Conservation (phyloP, 2,797 vertebrate genomes). For the Phataginus tetradactyla region DNA sequence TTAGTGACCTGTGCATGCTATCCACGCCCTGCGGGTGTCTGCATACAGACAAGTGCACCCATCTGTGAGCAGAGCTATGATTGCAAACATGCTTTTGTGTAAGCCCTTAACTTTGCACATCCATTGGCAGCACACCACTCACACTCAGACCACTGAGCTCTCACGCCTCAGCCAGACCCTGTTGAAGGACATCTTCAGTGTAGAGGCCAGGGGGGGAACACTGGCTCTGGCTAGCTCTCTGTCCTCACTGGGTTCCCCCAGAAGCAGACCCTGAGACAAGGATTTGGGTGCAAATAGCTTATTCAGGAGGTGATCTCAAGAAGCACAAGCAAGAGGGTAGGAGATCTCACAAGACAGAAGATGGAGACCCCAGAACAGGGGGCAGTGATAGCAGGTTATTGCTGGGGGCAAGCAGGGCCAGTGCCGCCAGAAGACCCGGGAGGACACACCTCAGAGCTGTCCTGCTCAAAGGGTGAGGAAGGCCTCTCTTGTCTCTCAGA, state of each 20-base stretch:
- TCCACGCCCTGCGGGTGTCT: no score
- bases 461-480: not conserved
- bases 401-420: not conserved
- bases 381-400: not conserved
- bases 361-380: no score
- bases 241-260: not conserved
- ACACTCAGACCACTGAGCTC: accelerated
- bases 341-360: not conserved
- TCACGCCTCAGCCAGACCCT: not conserved
- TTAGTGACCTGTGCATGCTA: not conserved
- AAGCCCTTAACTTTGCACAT: not conserved
- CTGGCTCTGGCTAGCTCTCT: accelerated
- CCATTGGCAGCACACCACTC: no score
- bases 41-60: not conserved
- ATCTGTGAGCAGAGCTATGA: not conserved
- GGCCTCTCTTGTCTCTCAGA: not conserved
- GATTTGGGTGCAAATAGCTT: not conserved
- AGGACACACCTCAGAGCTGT: not conserved
- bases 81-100: no score
- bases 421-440: accelerated
- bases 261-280: not conserved
- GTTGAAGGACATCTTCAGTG: not conserved
- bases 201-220: not conserved
- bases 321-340: not conserved
- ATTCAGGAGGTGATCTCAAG: not conserved